Evolutionary conservation across 2,888 invertebrate genomes (phyloP).

Genomic region (Embidobia sp.): DNA sequence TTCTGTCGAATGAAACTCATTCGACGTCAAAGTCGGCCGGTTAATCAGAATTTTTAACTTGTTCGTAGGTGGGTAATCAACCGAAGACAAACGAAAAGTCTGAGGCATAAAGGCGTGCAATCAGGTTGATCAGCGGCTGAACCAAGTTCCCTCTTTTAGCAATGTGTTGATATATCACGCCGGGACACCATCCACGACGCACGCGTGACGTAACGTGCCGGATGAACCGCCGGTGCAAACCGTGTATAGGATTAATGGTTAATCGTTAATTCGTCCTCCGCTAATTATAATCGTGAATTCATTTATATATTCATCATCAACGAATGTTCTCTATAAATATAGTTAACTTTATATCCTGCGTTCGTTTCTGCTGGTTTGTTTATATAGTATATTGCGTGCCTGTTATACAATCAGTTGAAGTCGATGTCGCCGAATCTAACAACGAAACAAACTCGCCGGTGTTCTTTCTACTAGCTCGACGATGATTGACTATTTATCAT

Average conservation of each 20-base stretch:
- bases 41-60: too few species aligned
- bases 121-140: neutral
- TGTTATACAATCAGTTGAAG: slow-evolving; percentile 40
- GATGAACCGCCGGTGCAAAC: too few species aligned
- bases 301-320: slow-evolving; percentile 64
- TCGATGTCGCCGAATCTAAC: slow-evolving; percentile 55
- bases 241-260: slow-evolving; percentile 47
- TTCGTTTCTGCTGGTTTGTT: slow-evolving; percentile 56
- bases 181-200: slow-evolving; percentile 39
- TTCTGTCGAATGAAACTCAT: too few species aligned
- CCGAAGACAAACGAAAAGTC: too few species aligned
- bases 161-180: slow-evolving; percentile 29
- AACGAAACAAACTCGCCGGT: too few species aligned
- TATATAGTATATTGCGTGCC: slow-evolving; percentile 34
- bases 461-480: too few species aligned
- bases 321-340: slow-evolving; percentile 79
- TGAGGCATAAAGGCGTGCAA: too few species aligned
- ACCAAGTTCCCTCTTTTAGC: slow-evolving; percentile 38
- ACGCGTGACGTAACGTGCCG: slow-evolving; percentile 44
- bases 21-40: too few species aligned
- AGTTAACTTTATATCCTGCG: slow-evolving; percentile 77
- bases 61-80: too few species aligned
- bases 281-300: slow-evolving; percentile 58
- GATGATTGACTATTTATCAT: too few species aligned
- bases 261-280: slow-evolving; percentile 25